A percentile compares a stretch with the other conserved stretches of the same genome.
These are phyloP conservation scores for Monochamus saltuarius DNA, from an alignment of 1,140 invertebrate genomes.

Conservation along the genomic window DNA sequence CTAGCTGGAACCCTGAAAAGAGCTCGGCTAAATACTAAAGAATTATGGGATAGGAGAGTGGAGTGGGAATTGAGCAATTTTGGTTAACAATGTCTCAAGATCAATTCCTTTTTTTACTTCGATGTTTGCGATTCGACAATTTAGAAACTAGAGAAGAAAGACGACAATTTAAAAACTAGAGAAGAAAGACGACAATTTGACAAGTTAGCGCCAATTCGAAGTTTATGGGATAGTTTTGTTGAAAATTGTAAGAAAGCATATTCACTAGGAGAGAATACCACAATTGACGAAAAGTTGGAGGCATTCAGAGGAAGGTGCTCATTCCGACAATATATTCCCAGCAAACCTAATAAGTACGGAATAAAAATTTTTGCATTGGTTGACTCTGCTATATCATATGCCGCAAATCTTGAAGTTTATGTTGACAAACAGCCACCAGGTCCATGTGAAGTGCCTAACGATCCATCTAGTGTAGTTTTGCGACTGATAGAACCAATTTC, in stretches of 20 bases:
- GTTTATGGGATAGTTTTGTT: conserved; percentile 1
- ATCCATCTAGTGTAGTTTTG: conserved; percentile 34
- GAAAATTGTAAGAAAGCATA: neutral
- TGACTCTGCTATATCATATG: conserved; percentile 35
- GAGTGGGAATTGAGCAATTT: neutral
- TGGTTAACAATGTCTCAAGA: conserved; percentile 13
- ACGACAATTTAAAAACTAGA: too few relatives aligned
- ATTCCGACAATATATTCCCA: neutral
- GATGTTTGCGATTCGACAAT: too few relatives aligned
- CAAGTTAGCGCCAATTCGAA: neutral
- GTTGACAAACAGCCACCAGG: conserved; percentile 35
- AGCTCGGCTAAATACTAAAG: conserved; percentile 7
- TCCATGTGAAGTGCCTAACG: conserved; percentile 29
- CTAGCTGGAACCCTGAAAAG: conserved; percentile 2
- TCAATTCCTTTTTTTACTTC: neutral
- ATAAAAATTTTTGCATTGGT: conserved; percentile 3
- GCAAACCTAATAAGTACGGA: neutral
- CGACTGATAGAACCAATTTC: conserved; percentile 37
- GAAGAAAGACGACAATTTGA: neutral
- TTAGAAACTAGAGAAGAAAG: too few relatives aligned
- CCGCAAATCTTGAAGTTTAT: conserved; percentile 40
- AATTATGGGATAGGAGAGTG: too few relatives aligned
- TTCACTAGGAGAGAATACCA: neutral
- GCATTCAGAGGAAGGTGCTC: conserved; percentile 6
- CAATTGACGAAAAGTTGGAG: conserved; percentile 10